Percentiles rank a stretch among this genome's conserved stretches.
These are phyloP conservation scores for Hapalemur alaotrensis DNA, from an alignment of 2,797 vertebrate genomes.

Conservation along the genomic window DNA sequence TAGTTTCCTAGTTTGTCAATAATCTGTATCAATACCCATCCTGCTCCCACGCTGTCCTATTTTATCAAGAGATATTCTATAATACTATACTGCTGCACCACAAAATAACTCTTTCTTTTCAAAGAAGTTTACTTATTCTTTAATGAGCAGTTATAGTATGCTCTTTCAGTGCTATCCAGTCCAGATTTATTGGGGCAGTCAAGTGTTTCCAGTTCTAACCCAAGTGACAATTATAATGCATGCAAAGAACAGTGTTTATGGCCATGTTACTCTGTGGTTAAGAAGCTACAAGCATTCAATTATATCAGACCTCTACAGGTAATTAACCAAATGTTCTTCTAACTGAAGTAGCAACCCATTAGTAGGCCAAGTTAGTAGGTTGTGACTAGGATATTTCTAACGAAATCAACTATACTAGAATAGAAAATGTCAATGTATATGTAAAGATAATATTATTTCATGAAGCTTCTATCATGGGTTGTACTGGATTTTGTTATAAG, in stretches of 20 bases:
- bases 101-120: background rate
- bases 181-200: background rate
- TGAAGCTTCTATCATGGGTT: background rate
- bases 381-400: background rate
- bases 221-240: background rate
- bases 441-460: background rate
- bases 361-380: background rate
- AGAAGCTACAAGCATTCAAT: background rate
- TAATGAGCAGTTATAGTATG: background rate
- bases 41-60: background rate
- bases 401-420: background rate
- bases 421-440: background rate
- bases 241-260: background rate
- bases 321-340: background rate
- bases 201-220: background rate
- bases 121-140: background rate
- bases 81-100: background rate
- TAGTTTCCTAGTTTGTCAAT: background rate
- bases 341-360: background rate
- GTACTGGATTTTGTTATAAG: background rate
- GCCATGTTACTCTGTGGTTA: background rate
- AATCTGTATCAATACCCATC: background rate
- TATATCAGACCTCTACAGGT: background rate
- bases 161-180: background rate
- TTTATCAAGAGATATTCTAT: background rate